Evolutionary conservation across 2,888 invertebrate species (phyloP).

Genomic region (Diploptera punctata): DNA sequence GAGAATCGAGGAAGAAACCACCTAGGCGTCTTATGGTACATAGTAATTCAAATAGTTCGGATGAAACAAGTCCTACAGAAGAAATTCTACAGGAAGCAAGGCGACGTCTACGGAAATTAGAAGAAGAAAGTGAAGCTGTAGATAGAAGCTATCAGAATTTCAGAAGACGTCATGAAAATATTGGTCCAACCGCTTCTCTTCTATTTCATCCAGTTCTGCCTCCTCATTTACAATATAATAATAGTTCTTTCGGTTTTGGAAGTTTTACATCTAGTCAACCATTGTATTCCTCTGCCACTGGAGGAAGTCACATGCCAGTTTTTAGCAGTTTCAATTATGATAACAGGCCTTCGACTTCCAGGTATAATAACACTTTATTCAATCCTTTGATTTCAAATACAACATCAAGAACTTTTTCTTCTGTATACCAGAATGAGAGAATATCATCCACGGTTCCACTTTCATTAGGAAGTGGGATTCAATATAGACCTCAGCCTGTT

Average conservation of each 20-base stretch:
- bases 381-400: background rate
- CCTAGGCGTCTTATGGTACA: conserved; percentile 27
- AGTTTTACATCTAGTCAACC: background rate
- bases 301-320: background rate
- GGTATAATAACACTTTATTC: background rate
- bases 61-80: conserved; percentile 52
- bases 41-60: conserved; percentile 31
- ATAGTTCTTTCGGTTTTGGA: background rate
- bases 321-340: background rate
- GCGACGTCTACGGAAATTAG: conserved; percentile 59
- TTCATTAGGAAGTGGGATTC: background rate
- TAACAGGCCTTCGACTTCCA: background rate
- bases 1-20: conserved; percentile 32
- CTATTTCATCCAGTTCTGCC: background rate
- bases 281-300: background rate
- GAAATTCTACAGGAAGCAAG: conserved; percentile 62
- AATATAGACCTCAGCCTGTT: background rate
- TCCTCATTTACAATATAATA: background rate
- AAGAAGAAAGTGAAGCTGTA: conserved; percentile 66
- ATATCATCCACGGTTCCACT: too few relatives aligned
- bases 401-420: background rate
- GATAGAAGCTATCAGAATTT: conserved; percentile 61
- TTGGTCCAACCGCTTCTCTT: background rate
- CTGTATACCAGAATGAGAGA: background rate
- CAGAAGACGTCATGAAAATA: conserved; percentile 30